Evolutionary conservation across 2,113 vertebrate genomes (phyloP).

Genomic region (Amphiprion ocellaris): DNA sequence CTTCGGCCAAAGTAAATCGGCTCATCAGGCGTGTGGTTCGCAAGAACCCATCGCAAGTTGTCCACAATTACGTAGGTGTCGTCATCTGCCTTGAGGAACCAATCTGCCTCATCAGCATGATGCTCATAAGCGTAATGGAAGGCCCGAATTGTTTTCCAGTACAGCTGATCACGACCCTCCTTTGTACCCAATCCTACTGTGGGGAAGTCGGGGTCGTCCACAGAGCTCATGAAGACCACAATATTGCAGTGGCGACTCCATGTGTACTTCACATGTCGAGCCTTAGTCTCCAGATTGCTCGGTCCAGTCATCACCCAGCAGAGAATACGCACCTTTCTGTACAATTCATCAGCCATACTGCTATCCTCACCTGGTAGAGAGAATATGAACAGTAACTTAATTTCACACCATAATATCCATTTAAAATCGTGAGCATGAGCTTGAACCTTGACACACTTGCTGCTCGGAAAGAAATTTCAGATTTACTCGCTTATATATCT

Average conservation of each 20-base stretch:
- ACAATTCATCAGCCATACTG: constrained; percentile 78
- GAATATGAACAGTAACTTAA: neutral
- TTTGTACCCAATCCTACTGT: constrained; percentile 81
- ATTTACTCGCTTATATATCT: too few species aligned
- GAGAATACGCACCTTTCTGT: constrained; percentile 82
- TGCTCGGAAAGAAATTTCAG: neutral
- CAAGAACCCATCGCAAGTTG: constrained; percentile 86
- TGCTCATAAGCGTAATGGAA: constrained; percentile 85
- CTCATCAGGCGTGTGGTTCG: constrained; percentile 74
- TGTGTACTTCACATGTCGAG: constrained; percentile 81
- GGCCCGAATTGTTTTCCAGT: constrained; percentile 86
- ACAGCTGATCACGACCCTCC: constrained; percentile 86
- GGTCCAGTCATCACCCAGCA: constrained; percentile 88
- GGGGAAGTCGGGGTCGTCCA: constrained; percentile 75
- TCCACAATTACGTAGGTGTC: constrained; percentile 85
- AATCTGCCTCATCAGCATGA: constrained; percentile 80
- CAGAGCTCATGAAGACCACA: constrained; percentile 85
- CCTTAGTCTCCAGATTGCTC: constrained; percentile 78
- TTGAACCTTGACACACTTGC: too few species aligned
- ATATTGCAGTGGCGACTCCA: constrained; percentile 85
- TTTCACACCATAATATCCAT: too few species aligned
- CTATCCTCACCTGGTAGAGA: constrained; percentile 79
- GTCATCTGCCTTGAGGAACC: constrained; percentile 88
- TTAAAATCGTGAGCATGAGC: too few species aligned
- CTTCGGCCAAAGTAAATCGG: constrained; percentile 85